Evolutionary conservation across 2,888 invertebrate genomes (phyloP).

Genomic region (Chymomyza fuscimana): DNA sequence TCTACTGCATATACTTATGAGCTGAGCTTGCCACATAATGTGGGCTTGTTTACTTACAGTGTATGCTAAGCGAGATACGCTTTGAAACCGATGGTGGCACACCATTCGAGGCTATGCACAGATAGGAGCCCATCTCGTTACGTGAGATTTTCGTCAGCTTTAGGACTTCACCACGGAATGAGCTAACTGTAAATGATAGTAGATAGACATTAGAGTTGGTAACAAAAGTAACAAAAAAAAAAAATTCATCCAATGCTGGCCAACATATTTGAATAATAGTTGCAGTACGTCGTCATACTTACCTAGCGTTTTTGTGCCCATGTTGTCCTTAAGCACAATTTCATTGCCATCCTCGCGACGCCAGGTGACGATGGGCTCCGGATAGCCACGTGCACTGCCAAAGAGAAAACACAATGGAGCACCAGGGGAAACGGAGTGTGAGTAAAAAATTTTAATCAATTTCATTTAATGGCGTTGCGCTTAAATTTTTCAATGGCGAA

Average conservation of each 20-base stretch:
- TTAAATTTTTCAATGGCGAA: constrained; percentile 31
- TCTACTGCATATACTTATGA: neutral
- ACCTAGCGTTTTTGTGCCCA: constrained; percentile 85
- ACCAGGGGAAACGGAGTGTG: neutral
- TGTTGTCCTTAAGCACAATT: constrained; percentile 87
- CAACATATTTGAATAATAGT: neutral
- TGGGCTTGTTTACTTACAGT: constrained; percentile 86
- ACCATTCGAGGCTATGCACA: constrained; percentile 93
- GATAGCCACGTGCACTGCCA: constrained; percentile 87
- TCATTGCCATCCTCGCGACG: constrained; percentile 90
- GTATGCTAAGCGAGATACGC: constrained; percentile 91
- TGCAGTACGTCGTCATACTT: constrained; percentile 36
- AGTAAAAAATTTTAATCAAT: neutral
- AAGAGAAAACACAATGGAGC: neutral
- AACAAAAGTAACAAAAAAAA: neutral
- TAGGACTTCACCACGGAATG: constrained; percentile 88
- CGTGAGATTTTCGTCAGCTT: constrained; percentile 89
- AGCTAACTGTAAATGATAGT: constrained; percentile 82
- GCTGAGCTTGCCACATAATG: neutral
- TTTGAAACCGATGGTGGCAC: constrained; percentile 94
- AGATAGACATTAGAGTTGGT: neutral
- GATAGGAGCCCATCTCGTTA: constrained; percentile 93
- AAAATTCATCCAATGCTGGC: neutral
- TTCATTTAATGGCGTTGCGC: neutral
- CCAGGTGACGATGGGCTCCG: constrained; percentile 90